phyloP scores from a whole-genome alignment of 1,140 invertebrate genomes.

The Meloidogyne hapla region DNA sequence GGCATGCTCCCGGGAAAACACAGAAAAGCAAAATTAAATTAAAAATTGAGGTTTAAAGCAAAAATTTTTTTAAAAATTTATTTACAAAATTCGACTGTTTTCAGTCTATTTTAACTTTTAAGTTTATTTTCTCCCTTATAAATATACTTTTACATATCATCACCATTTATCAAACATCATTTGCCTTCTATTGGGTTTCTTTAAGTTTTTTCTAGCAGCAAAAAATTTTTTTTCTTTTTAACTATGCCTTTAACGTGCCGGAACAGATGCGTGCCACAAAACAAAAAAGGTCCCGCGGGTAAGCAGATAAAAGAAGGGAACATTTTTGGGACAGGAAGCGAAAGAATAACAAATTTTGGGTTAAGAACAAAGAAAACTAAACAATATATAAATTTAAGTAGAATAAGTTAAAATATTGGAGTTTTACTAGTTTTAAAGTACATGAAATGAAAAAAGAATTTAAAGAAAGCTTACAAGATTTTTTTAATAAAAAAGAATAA shows the following conservation, averaged over 20 bases:
- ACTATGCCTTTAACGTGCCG: neutral
- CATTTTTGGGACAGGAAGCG: neutral
- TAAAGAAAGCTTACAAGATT: no score
- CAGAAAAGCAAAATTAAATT: no score
- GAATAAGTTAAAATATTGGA: neutral
- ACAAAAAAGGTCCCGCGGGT: neutral
- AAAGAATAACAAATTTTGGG: neutral
- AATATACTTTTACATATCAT: neutral
- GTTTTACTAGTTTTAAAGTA: no score
- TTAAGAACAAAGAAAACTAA: conserved; percentile 4
- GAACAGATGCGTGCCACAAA: neutral
- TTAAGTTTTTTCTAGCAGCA: neutral
- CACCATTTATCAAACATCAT: neutral
- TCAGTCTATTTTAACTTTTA: no score
- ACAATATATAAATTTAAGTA: neutral
- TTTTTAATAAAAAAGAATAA: no score
- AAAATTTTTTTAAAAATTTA: no score
- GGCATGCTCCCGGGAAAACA: no score
- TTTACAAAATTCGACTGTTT: no score
- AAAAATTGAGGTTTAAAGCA: no score
- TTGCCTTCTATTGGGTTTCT: neutral
- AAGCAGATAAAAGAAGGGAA: neutral
- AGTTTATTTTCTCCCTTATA: no score
- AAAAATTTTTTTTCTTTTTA: neutral
- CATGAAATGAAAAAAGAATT: no score